Percentiles rank a stretch among this genome's conserved stretches.
phyloP scores from a whole-genome alignment of 2,797 vertebrate genomes.

The Melanotaenia nigrans region DNA sequence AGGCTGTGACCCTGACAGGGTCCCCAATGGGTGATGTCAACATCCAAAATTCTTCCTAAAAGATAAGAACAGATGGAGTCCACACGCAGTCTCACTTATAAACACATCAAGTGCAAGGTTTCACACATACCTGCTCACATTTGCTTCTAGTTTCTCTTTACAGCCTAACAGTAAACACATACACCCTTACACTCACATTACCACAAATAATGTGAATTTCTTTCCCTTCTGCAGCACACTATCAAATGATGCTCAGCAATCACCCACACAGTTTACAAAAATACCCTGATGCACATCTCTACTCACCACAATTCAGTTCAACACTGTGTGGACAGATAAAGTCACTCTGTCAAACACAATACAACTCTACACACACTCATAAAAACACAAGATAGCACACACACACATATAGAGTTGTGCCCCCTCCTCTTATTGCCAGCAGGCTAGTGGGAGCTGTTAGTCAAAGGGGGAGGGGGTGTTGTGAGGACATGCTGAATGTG shows the following conservation, averaged over 20 bases:
- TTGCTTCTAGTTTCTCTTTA: background rate
- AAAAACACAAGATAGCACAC: conserved; percentile 39
- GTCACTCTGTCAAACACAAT: conserved; percentile 74
- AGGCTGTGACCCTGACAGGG: conserved; percentile 40
- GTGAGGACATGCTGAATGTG: conserved; percentile 70
- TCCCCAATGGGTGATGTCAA: conserved; percentile 34
- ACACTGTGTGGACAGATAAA: conserved; percentile 64
- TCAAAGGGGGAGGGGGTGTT: conserved; percentile 79
- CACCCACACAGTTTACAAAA: conserved; percentile 77
- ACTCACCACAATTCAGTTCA: conserved; percentile 70
- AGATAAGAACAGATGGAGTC: conserved; percentile 6
- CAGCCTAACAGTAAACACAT: conserved; percentile 26
- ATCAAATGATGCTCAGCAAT: conserved; percentile 51
- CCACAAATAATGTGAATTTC: conserved; percentile 54
- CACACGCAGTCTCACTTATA: background rate
- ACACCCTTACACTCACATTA: conserved; percentile 7
- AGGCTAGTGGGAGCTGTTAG: conserved; percentile 79
- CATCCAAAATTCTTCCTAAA: conserved; percentile 15
- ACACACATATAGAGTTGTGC: conserved; percentile 46
- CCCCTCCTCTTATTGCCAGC: conserved; percentile 69
- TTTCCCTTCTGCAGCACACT: conserved; percentile 42
- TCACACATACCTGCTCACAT: conserved; percentile 17
- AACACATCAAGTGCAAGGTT: background rate
- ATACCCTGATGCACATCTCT: conserved; percentile 66
- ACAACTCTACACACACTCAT: conserved; percentile 41